Evolutionary conservation across 2,113 vertebrate species (phyloP).

Genomic region (Notiomystis cincta): DNA sequence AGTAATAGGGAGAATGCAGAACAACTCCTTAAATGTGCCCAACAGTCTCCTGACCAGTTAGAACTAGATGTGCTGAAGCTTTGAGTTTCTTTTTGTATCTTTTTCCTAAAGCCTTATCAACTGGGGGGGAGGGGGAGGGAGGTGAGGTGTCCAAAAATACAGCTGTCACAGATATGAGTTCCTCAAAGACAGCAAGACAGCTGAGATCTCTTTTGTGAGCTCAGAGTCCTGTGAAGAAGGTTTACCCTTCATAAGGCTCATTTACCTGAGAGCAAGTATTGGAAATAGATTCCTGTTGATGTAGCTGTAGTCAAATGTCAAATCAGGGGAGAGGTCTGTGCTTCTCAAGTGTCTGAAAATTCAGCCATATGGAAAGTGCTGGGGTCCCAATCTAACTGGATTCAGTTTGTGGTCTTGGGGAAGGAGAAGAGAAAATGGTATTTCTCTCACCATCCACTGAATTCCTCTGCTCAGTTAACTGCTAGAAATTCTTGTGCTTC

Average conservation of each 20-base stretch:
- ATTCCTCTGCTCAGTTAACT: not conserved
- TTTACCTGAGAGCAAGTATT: not conserved
- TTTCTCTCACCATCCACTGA: fast-evolving
- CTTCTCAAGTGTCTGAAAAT: not conserved
- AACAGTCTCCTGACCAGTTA: not conserved
- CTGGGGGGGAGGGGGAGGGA: no score
- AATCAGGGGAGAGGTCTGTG: not conserved
- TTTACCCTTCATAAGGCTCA: not conserved
- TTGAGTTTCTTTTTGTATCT: not conserved
- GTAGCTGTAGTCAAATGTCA: not conserved
- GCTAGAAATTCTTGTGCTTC: not conserved
- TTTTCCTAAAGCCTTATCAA: not conserved
- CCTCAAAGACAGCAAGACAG: not conserved
- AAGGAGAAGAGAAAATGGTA: not conserved
- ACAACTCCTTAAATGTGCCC: not conserved
- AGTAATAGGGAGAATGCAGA: not conserved
- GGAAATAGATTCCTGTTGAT: not conserved
- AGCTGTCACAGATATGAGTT: not conserved
- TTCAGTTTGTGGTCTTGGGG: not conserved
- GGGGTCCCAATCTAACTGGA: not conserved
- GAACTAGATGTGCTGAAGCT: not conserved
- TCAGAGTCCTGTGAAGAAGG: not conserved
- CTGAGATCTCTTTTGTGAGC: not conserved
- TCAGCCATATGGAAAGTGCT: not conserved
- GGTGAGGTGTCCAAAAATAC: not conserved